Evolutionary conservation across 2,113 vertebrate species (phyloP).

Genomic region (Thomomys bottae): DNA sequence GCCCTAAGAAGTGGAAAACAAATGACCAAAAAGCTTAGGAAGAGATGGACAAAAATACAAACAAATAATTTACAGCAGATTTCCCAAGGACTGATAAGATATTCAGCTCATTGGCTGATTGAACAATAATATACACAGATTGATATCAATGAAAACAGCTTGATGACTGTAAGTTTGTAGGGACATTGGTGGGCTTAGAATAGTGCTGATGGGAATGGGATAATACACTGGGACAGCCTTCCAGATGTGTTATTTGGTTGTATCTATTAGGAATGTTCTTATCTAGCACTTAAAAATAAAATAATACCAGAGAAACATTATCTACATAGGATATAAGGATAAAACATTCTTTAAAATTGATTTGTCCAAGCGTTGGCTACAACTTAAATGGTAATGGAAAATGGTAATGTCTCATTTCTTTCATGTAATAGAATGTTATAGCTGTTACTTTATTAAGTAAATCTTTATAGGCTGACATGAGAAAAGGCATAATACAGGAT

Average conservation of each 20-base stretch:
- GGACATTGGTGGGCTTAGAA: background rate
- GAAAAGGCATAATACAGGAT: background rate
- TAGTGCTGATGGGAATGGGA: background rate
- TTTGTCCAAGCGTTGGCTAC: constrained; percentile 18
- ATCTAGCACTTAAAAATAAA: background rate
- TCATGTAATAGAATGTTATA: background rate
- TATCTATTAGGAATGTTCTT: background rate
- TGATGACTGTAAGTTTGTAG: background rate
- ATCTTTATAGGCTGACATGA: background rate
- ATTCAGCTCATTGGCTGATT: background rate
- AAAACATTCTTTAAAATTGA: background rate
- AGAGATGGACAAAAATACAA: constrained; percentile 28
- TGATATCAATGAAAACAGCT: constrained; percentile 11
- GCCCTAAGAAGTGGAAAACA: constrained; percentile 16
- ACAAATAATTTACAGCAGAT: background rate
- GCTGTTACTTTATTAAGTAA: background rate
- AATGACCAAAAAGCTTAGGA: background rate
- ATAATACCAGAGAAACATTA: background rate
- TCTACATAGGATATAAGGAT: background rate
- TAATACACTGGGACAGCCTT: background rate
- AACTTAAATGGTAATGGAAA: background rate
- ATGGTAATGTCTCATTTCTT: background rate
- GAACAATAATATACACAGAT: background rate
- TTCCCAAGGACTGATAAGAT: background rate
- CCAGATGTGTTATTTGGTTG: background rate